Evolutionary conservation across 2,113 vertebrate species (phyloP).

Genomic region (Riparia riparia): DNA sequence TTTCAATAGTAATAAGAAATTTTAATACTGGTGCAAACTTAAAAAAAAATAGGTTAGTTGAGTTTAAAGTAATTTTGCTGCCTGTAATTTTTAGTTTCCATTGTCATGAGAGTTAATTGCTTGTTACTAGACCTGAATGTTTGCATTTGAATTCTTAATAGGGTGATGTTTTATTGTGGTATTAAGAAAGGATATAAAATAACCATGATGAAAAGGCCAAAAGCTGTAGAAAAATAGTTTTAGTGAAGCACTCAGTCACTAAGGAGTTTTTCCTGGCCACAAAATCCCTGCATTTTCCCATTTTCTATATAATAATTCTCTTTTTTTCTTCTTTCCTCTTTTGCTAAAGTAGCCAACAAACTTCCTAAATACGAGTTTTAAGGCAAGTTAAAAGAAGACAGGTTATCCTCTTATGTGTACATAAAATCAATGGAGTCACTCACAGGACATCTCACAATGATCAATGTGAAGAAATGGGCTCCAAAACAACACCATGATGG

Average conservation of each 20-base stretch:
- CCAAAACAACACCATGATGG: background rate
- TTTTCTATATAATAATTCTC: background rate
- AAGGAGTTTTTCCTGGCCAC: background rate
- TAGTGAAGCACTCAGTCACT: background rate
- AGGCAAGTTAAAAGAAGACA: background rate
- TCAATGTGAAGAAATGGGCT: background rate
- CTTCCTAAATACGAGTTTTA: background rate
- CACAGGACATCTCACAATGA: background rate
- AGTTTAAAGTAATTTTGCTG: slow-evolving; percentile 26
- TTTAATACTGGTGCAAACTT: slow-evolving; percentile 14
- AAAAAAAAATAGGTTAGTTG: slow-evolving; percentile 33
- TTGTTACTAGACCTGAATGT: background rate
- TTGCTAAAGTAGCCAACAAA: background rate
- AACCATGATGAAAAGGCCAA: background rate
- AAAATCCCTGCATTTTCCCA: background rate
- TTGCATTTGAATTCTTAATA: slow-evolving; percentile 31
- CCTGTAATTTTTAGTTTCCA: slow-evolving; percentile 37
- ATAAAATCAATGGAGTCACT: background rate
- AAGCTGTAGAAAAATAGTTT: background rate
- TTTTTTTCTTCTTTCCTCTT: background rate
- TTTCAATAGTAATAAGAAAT: slow-evolving; percentile 53
- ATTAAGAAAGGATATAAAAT: background rate
- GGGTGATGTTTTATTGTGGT: background rate
- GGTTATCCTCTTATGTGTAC: background rate
- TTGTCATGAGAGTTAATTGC: slow-evolving; percentile 38